Conservation (phyloP, 64 coral and sea anemone genomes). For the Pachyseris speciosa region DNA sequence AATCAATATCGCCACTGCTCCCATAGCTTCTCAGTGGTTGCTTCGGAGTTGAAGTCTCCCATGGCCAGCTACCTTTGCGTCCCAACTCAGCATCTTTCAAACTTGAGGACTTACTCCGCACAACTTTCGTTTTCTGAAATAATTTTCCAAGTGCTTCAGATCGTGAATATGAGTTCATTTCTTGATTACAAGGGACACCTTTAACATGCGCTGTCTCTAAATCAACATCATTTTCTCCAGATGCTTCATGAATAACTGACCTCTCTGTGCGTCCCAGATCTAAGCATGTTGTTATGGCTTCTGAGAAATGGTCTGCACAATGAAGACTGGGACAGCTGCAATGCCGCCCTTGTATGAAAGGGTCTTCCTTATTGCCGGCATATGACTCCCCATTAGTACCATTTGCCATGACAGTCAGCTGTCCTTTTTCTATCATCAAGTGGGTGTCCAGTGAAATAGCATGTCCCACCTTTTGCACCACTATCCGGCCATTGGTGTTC, state of each 20-base stretch:
- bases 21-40: not conserved
- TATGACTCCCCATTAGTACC: not conserved
- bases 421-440: constrained; percentile 1
- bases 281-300: constrained; percentile 47
- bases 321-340: constrained; percentile 81
- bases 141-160: not conserved
- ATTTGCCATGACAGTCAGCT: not conserved
- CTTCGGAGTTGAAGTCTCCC: constrained; percentile 25
- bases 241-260: not conserved
- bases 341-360: constrained; percentile 74
- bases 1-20: constrained; percentile 8
- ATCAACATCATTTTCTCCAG: not conserved
- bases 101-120: not conserved
- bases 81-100: not conserved
- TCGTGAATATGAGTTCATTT: not conserved
- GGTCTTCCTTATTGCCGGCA: constrained; percentile 6
- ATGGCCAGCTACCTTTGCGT: constrained; percentile 29
- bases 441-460: constrained; percentile 68
- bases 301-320: constrained; percentile 45
- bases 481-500: not conserved
- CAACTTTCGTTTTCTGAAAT: not conserved
- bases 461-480: constrained; percentile 10
- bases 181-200: not conserved
- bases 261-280: constrained; percentile 47
- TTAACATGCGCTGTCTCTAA: not conserved